Conservation (phyloP, 1,140 invertebrate genomes). For the Diploscapter pachys region DNA sequence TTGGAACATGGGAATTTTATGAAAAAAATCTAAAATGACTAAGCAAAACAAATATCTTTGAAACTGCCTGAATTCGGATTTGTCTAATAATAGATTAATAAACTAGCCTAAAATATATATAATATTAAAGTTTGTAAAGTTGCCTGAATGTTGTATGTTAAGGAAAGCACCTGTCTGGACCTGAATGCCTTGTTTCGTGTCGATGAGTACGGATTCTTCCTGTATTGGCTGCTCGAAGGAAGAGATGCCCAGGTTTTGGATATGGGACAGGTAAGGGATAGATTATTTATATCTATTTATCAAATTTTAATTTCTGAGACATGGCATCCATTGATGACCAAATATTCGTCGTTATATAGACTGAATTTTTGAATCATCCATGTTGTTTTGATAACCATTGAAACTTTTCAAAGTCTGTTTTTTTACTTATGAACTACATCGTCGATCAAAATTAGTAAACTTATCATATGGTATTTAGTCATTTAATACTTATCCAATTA, state of each 20-base stretch:
- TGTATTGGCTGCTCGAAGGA: conserved; percentile 96
- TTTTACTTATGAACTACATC: too few species aligned
- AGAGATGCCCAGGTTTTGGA: conserved; percentile 67
- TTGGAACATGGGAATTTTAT: too few species aligned
- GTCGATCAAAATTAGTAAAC: too few species aligned
- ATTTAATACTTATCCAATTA: not conserved
- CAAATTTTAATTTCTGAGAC: too few species aligned
- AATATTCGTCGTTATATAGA: not conserved
- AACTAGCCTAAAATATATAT: not conserved
- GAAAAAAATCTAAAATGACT: too few species aligned
- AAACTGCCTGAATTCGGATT: too few species aligned
- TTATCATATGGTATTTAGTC: too few species aligned
- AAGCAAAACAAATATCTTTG: too few species aligned
- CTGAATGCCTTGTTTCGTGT: conserved; percentile 85
- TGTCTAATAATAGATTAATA: not conserved
- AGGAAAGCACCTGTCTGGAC: conserved; percentile 83
- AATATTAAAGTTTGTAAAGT: not conserved
- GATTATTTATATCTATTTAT: not conserved
- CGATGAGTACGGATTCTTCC: conserved; percentile 97
- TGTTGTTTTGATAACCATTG: too few species aligned
- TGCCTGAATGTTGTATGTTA: conserved; percentile 4
- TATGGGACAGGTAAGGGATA: conserved; percentile 40
- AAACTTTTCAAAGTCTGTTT: too few species aligned
- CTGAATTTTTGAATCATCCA: too few species aligned
- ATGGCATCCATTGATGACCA: not conserved